phyloP scores from a whole-genome alignment of 2,888 invertebrate species.

The Pollenia angustigena region DNA sequence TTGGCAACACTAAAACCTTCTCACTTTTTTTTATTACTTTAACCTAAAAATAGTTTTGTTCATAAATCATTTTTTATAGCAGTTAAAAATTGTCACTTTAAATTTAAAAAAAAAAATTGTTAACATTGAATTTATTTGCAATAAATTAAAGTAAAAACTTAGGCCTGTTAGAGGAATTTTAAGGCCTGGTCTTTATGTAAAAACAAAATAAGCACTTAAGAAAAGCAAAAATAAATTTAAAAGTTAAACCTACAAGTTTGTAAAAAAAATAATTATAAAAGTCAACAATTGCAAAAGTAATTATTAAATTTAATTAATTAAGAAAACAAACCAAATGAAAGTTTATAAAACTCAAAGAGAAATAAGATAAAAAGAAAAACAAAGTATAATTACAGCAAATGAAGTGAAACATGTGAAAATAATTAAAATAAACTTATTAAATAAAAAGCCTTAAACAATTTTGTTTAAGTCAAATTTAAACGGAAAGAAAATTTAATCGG shows the following conservation, averaged over 20 bases:
- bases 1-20: too few species aligned
- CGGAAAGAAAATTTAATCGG: too few species aligned
- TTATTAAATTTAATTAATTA: constrained; percentile 3
- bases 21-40: too few species aligned
- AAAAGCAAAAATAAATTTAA: not conserved
- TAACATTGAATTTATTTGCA: not conserved
- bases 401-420: not conserved
- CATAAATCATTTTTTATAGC: too few species aligned
- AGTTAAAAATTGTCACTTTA: not conserved
- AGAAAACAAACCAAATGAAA: not conserved
- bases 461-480: too few species aligned
- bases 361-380: not conserved
- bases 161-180: not conserved
- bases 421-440: not conserved
- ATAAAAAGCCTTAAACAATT: too few species aligned
- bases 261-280: constrained; percentile 20
- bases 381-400: not conserved
- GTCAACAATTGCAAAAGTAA: constrained; percentile 7
- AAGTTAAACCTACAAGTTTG: not conserved
- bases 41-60: too few species aligned
- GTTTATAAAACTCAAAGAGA: not conserved
- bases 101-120: too few species aligned
- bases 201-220: not conserved
- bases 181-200: not conserved
- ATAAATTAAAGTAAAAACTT: not conserved